Evolutionary conservation across 2,888 invertebrate species (phyloP), one percentile per base, ranked within the genome.

Genomic region (Ichneumoninae sp.): DNA sequence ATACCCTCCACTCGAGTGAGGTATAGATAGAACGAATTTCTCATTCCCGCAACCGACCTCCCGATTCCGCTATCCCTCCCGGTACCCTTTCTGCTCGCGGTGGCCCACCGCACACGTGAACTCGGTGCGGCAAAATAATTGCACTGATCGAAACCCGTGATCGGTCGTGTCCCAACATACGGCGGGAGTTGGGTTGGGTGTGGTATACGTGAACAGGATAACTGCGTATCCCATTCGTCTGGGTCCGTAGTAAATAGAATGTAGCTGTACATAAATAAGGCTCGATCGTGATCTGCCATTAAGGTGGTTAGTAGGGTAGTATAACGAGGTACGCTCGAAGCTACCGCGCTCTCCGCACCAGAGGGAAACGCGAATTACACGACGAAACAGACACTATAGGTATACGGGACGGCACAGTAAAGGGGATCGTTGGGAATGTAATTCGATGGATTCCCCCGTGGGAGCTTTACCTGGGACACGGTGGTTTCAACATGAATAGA

Each of bases 311-410:
- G 50, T 33, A 66, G 50, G 57, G 69, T 79, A 66, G 57, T 65
- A 75, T 65, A 81, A 84, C 47, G 69, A 74, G 68, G 60, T 77
- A 30, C 22, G 60, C 60, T 66, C 63, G 65, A 33, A 71, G 19
- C 73, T 57, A 65, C 54, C 44, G 47, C 30, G 44, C 26, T 69
- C 8, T 74, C 33, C 70, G 7, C 47, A 22, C 54, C 19, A 13
- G 68, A 60, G 52, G 69, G 50, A 65, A 65, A 71, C 70, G 57
- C 10, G 70, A 84, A 84, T 81, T 70, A 78, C 81, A 63, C 71
- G 44, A 68, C 57, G 33, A 52, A 68, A 81, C 65, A 44, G 30
- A 44, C 70, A 75, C 66, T 66, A 78, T 66, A 30, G 40, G 40
- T 65, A 77, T 66, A 52, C 16, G 4, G 47, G 10, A 19, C n/a